phyloP scores from a whole-genome alignment of 2,888 invertebrate genomes.

The Celastrina argiolus region DNA sequence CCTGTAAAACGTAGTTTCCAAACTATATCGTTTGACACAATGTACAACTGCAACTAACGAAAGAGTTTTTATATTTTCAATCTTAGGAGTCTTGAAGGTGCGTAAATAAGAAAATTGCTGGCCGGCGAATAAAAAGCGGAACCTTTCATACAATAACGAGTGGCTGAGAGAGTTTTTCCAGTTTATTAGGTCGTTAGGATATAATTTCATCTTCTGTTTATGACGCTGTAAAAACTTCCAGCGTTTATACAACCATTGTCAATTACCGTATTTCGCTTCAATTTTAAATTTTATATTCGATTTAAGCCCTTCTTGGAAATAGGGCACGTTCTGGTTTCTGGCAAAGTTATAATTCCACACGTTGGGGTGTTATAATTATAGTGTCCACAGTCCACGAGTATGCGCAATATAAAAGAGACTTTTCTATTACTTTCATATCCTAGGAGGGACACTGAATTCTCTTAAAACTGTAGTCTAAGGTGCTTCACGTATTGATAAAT shows the following conservation, averaged over 20 bases:
- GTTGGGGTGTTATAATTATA: too few species aligned
- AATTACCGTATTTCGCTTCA: slow-evolving; percentile 25
- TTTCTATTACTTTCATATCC: too few species aligned
- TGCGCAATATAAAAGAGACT: too few species aligned
- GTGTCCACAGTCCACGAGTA: too few species aligned
- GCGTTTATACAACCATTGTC: slow-evolving; percentile 45
- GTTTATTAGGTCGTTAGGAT: slow-evolving; percentile 74
- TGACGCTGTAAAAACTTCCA: slow-evolving; percentile 69
- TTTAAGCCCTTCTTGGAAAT: background rate
- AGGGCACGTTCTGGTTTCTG: too few species aligned
- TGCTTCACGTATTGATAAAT: too few species aligned
- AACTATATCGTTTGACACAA: background rate
- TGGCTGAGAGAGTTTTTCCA: slow-evolving; percentile 64
- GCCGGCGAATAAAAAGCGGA: slow-evolving; percentile 33
- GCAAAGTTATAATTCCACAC: too few species aligned
- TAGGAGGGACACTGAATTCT: too few species aligned
- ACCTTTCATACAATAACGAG: slow-evolving; percentile 56
- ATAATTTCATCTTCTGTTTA: slow-evolving; percentile 76
- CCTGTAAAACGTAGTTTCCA: background rate
- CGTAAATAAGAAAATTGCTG: slow-evolving; percentile 27
- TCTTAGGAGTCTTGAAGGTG: slow-evolving; percentile 25
- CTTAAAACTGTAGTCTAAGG: too few species aligned
- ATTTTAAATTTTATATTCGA: slow-evolving; percentile 14
- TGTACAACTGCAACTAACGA: background rate
- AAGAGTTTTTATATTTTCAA: slow-evolving; percentile 31